These are phyloP conservation scores for Paracentrotus lividus DNA, from an alignment of 53 echinoderm and acorn worm species.

Conservation along the genomic window DNA sequence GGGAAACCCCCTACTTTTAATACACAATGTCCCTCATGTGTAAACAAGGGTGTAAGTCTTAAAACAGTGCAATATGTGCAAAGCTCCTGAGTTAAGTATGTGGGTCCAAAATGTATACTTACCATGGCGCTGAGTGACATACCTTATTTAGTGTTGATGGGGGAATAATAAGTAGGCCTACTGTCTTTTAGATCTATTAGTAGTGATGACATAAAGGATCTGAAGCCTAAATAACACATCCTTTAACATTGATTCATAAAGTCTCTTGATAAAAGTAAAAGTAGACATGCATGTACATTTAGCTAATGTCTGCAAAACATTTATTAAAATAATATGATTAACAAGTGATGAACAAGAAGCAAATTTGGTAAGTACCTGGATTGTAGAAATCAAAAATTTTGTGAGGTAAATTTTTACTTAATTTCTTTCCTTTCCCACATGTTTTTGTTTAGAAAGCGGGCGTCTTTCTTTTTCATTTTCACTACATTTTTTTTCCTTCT, in stretches of 20 bases:
- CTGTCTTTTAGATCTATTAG: neutral
- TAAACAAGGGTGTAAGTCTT: neutral
- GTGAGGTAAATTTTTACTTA: no score
- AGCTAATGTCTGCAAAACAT: neutral
- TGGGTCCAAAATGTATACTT: no score
- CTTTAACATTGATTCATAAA: neutral
- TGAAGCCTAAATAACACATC: neutral
- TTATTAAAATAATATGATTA: neutral
- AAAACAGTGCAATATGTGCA: neutral
- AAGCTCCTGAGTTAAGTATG: neutral
- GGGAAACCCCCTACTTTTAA: slow-evolving; percentile 31
- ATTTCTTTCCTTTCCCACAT: no score
- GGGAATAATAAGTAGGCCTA: neutral
- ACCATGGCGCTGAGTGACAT: neutral
- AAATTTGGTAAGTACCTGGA: neutral
- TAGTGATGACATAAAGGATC: neutral
- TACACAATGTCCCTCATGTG: neutral
- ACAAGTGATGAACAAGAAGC: neutral
- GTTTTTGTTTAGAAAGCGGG: no score
- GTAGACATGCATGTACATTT: neutral
- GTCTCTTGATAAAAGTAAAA: neutral
- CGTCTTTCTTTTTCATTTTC: no score
- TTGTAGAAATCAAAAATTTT: no score
- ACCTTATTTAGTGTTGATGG: neutral
- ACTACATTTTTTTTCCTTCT: no score